These are phyloP conservation scores for Pangasianodon gigas DNA, from an alignment of 2,113 vertebrate species.

Conservation along the genomic window DNA sequence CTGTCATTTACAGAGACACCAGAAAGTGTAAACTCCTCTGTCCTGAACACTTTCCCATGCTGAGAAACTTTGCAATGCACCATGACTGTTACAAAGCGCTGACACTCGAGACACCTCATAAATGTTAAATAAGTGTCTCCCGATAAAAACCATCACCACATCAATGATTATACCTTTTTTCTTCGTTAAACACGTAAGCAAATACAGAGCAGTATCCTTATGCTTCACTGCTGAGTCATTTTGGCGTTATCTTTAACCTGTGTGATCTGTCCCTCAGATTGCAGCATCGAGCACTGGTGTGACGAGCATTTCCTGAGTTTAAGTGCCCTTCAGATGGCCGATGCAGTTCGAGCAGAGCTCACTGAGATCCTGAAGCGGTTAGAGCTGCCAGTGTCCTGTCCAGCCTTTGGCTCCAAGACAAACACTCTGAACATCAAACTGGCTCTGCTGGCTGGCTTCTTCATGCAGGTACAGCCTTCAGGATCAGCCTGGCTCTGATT, in stretches of 20 bases:
- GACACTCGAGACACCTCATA: not conserved
- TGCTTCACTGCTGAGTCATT: not conserved
- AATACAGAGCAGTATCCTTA: not conserved
- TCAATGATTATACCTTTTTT: not conserved
- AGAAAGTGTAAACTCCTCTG: not conserved
- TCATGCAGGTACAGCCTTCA: conserved; percentile 80
- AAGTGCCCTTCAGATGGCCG: conserved; percentile 78
- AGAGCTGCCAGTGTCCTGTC: conserved; percentile 84
- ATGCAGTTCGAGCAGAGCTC: conserved; percentile 77
- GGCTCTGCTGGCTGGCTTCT: conserved; percentile 86
- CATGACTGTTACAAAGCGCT: not conserved
- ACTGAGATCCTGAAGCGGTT: conserved; percentile 79
- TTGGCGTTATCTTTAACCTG: not conserved
- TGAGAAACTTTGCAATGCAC: not conserved
- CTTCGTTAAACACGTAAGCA: not conserved
- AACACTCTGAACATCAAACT: conserved; percentile 80
- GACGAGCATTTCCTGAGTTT: conserved; percentile 78
- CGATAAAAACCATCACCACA: not conserved
- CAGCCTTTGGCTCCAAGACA: conserved; percentile 77
- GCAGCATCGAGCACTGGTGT: conserved; percentile 79
- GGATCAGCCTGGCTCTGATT: not conserved
- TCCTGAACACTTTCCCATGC: not conserved
- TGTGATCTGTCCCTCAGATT: conserved; percentile 62
- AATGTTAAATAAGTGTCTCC: not conserved
- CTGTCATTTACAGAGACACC: not conserved